Base-by-base conservation (phyloP, 92 coral and sea anemone genomes). In the Epizoanthus ramosus region DNA sequence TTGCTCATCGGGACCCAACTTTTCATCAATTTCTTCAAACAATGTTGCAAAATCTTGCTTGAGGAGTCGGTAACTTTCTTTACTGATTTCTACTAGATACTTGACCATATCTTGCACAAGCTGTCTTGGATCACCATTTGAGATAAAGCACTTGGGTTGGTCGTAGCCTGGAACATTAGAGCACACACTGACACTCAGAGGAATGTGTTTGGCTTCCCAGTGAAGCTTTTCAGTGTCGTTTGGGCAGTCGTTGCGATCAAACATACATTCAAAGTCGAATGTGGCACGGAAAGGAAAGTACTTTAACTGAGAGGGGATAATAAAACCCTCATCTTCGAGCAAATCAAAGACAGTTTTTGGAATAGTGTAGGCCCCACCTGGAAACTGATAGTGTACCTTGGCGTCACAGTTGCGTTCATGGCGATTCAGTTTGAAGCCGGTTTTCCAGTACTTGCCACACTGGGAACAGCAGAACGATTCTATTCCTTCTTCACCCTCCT, bases 361-460 rank as follows among this genome's bases (percentile, higher is more conserved):
- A 17, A 10, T 67, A 5, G 19, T 56, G 56, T 81, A 87, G 4
- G 58, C 68, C 7, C 86, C 63, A 22, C 91, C 85, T 19, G 88
- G 91, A 69, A 88, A 88, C 64, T 79, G 60, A 68, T 76, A 80
- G 0, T 66, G 79, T 13, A 88, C 85, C 43, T 71, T 88, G 5
- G 73, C 87, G 22, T 88, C 88, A 53, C 91, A 83, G n/a, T n/a
- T n/a, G n/a, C n/a, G n/a, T n/a, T 88, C 91, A 24, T 77, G 88
- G 0, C 81, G 88, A 56, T 73, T 16, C 16, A 88, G 45, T 73
- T 6, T 59, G 17, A 24, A 24, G 3, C 23, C 88, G 9, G 3
- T 53, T 23, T 88, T 88, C 88, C 91, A 84, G 53, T 21, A 79
- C 56, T 84, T 84, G 2, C 68, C 91, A 71, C 91, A 88, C 0